phyloP scores from a whole-genome alignment of 2,113 vertebrate genomes.

The Syngnathus typhle region DNA sequence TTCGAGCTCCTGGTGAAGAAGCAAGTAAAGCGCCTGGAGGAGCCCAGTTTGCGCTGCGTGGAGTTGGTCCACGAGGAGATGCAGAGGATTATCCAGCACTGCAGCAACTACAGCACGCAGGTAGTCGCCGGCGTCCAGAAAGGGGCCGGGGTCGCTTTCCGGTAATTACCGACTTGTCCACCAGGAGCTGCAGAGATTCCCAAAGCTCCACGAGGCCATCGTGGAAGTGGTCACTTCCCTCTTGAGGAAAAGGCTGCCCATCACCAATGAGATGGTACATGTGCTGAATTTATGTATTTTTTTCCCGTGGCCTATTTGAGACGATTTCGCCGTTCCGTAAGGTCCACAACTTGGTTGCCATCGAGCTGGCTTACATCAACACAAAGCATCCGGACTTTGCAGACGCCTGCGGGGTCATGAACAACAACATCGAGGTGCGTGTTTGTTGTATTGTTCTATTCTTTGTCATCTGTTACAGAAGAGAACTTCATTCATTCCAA shows the following conservation, averaged over 20 bases:
- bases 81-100: constrained; percentile 98
- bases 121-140: constrained; percentile 46
- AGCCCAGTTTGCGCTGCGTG: constrained; percentile 93
- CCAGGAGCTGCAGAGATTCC: constrained; percentile 93
- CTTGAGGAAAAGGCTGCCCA: constrained; percentile 86
- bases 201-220: constrained; percentile 95
- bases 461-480: too few relatives aligned
- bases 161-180: not conserved
- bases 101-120: constrained; percentile 99
- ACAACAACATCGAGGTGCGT: constrained; percentile 95
- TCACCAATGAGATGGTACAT: constrained; percentile 96
- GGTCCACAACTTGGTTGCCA: constrained; percentile 98
- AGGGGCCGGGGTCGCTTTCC: accelerated
- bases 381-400: constrained; percentile 98
- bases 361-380: constrained; percentile 97
- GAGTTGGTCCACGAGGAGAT: constrained; percentile 98
- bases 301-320: too few relatives aligned
- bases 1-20: constrained; percentile 96
- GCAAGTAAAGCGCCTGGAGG: constrained; percentile 95
- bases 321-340: constrained; percentile 29
- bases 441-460: too few relatives aligned
- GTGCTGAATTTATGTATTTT: not conserved
- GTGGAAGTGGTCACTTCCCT: constrained; percentile 97
- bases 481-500: not conserved
- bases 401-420: constrained; percentile 96